phyloP scores from a whole-genome alignment of 2,113 vertebrate genomes.

The Syrmaticus mikado region DNA sequence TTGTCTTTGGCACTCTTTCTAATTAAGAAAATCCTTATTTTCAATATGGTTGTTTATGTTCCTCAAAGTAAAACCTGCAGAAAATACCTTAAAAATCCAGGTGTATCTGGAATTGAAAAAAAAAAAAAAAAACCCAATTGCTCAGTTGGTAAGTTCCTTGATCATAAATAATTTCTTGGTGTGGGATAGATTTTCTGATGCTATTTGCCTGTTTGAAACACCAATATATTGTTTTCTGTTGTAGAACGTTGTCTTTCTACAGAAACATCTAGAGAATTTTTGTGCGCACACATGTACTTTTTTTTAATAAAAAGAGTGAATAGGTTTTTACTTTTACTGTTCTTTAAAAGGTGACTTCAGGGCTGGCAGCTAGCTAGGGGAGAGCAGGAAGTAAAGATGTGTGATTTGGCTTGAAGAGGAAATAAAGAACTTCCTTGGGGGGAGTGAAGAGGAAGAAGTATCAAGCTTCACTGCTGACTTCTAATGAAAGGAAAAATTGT shows the following conservation, averaged over 20 bases:
- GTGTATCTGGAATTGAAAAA: background rate
- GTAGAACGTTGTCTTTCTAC: background rate
- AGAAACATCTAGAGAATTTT: background rate
- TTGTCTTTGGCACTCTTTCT: fast-evolving
- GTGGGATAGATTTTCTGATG: background rate
- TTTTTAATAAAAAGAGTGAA: background rate
- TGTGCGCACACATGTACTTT: background rate
- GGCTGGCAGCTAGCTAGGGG: background rate
- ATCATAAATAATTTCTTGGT: background rate
- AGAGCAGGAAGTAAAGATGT: background rate
- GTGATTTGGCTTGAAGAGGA: background rate
- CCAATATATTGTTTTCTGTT: background rate
- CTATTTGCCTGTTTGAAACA: background rate
- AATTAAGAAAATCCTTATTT: background rate
- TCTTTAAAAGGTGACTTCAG: background rate
- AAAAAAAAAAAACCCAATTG: background rate
- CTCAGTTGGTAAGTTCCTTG: background rate
- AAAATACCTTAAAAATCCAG: background rate
- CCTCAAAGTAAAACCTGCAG: fast-evolving
- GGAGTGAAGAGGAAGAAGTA: background rate
- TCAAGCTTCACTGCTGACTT: background rate
- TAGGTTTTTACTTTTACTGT: background rate
- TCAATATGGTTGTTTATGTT: background rate
- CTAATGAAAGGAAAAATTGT: background rate
- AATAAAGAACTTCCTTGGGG: background rate